Percentiles rank a stretch among this genome's conserved stretches.
Conservation (phyloP, 2,888 invertebrate species). For the Perdita meconis region DNA sequence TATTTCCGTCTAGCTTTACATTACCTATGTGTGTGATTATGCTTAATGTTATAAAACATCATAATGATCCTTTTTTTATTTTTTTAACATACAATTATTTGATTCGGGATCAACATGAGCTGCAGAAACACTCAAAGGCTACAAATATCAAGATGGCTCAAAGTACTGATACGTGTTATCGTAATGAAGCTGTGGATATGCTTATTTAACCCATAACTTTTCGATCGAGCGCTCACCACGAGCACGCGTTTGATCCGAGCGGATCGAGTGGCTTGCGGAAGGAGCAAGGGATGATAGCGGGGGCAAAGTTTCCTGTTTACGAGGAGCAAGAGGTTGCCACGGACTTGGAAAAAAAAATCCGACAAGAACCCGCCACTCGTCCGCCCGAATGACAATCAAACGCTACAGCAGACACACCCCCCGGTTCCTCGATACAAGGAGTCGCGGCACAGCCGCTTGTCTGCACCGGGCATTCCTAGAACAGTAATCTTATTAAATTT, state of each 20-base stretch:
- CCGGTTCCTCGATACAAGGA: constrained; percentile 70
- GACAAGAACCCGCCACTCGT: constrained; percentile 61
- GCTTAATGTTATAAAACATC: too few relatives aligned
- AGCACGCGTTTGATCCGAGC: not conserved
- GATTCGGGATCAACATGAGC: too few relatives aligned
- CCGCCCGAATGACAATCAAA: constrained; percentile 72
- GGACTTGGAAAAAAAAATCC: constrained; percentile 34
- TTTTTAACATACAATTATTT: too few relatives aligned
- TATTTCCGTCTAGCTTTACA: too few relatives aligned
- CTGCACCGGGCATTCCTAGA: constrained; percentile 90
- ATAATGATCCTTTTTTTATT: too few relatives aligned
- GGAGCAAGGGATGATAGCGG: not conserved
- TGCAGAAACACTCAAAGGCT: too few relatives aligned
- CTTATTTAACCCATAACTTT: not conserved
- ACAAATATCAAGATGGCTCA: too few relatives aligned
- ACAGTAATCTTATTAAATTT: constrained; percentile 99
- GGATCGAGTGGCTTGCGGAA: not conserved
- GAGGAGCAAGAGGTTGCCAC: constrained; percentile 21
- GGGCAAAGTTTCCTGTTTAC: constrained; percentile 46
- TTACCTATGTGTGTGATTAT: too few relatives aligned
- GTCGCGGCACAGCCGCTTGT: constrained; percentile 76
- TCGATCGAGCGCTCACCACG: not conserved
- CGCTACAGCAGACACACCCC: constrained; percentile 66
- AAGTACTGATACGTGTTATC: too few relatives aligned
- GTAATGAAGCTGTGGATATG: too few relatives aligned